Evolutionary conservation across 2,113 vertebrate genomes (phyloP), one percentile per base, ranked within the genome.

Genomic region (Eleginops maclovinus): DNA sequence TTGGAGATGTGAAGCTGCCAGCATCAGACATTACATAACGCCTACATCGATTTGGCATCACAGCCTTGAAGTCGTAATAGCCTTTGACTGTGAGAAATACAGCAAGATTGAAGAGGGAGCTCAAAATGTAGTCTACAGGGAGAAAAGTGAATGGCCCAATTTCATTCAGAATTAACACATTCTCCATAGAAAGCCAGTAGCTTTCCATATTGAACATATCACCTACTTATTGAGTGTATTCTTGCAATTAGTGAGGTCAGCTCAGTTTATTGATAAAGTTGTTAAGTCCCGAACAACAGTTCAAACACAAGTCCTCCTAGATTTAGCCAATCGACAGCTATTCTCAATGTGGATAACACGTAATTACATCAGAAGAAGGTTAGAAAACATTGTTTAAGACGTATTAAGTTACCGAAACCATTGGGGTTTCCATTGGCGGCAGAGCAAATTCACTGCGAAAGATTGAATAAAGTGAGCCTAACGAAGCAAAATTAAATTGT

Each of bases 1-100:
- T 73, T 24, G 55, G 73, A 82, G 77, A 73, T 11, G 59, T 78
- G 77, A 85, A 83, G 81, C 88, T 76, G 81, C 75, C 59, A 56
- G 85, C 60, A 31, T 77, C 71, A 67, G 70, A 65, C 71, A 66
- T 84, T 90, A 70, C 63, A 69, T 75, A 81, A 86, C 21, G 73
- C 81, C 84, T 64, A 56, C 85, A 86, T 87, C 80, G 82, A 91
- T 92, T 91, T 81, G 61, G 72, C 60, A 46, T 84, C 63, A 62
- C 60, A 53, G 84, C 73, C 82, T 62, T 81, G 70, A 90, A 89
- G 85, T 86, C 77, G 72, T 88, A 86, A 90, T 85, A 68, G 79
- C 43, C 28, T 77, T 79, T 81, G 77, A 86, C 67, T 76, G 79
- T 51, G 68, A 84, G 87, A 83, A 88, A 55, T 61, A 40, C 49